These are phyloP conservation scores for Hemithea aestivaria DNA, from an alignment of 2,888 invertebrate species.

Conservation along the genomic window DNA sequence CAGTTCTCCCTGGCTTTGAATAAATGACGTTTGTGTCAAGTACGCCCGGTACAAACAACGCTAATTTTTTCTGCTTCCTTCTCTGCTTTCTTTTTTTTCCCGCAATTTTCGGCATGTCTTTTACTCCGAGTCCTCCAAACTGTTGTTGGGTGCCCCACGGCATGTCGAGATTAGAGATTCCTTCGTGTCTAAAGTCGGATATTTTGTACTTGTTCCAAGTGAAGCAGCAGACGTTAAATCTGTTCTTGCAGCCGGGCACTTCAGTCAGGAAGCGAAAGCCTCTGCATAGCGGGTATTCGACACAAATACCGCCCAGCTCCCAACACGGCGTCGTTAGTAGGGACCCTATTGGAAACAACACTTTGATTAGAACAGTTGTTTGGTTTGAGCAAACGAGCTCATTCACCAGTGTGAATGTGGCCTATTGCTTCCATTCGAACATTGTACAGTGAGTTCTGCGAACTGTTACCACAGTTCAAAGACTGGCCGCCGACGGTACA, in stretches of 20 bases:
- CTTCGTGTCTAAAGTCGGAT: conserved; percentile 45
- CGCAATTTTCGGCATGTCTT: conserved; percentile 17
- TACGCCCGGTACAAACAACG: background rate
- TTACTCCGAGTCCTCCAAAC: conserved; percentile 53
- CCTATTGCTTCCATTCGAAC: too few species aligned
- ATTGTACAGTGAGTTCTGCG: background rate
- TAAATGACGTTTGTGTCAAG: too few species aligned
- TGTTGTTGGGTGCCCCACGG: conserved; percentile 45
- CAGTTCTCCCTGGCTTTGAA: too few species aligned
- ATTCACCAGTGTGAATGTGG: background rate
- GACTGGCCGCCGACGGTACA: too few species aligned
- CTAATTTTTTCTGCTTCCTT: background rate
- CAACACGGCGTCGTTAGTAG: conserved; percentile 59
- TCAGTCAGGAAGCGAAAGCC: conserved; percentile 46
- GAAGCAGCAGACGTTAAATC: conserved; percentile 61
- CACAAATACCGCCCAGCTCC: conserved; percentile 58
- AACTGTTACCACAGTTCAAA: too few species aligned
- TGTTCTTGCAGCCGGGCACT: conserved; percentile 57
- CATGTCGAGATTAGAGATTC: conserved; percentile 37
- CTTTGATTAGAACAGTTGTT: conserved; percentile 1
- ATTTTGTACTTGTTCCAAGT: conserved; percentile 54
- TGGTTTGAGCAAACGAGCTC: background rate
- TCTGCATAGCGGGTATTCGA: conserved; percentile 49
- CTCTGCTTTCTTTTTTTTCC: conserved; percentile 18
- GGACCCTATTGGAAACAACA: conserved; percentile 43